A percentile compares a stretch with the other conserved stretches of the same genome.
phyloP scores from a whole-genome alignment of 2,888 invertebrate species.

The Pantelozetes paolii region DNA sequence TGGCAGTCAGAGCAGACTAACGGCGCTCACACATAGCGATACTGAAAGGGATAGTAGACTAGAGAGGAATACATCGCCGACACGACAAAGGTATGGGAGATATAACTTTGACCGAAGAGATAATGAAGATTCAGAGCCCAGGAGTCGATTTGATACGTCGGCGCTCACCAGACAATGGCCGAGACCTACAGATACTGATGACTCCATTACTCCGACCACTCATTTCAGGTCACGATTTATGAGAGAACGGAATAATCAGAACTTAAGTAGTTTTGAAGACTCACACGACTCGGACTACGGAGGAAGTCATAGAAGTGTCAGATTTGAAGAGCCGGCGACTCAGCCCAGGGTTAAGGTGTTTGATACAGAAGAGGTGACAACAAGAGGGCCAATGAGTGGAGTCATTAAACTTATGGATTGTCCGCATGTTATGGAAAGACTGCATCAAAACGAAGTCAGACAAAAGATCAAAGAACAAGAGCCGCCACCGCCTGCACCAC shows the following conservation, averaged over 20 bases:
- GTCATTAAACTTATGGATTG: constrained; percentile 81
- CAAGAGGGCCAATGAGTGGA: constrained; percentile 72
- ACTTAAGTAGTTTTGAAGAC: constrained; percentile 46
- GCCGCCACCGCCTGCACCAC: constrained; percentile 39
- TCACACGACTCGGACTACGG: constrained; percentile 24
- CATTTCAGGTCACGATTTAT: constrained; percentile 44
- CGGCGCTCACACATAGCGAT: constrained; percentile 27
- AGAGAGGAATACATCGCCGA: constrained; percentile 32
- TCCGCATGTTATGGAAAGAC: constrained; percentile 78
- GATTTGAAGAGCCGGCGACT: constrained; percentile 59
- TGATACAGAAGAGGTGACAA: constrained; percentile 84
- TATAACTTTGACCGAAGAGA: constrained; percentile 3
- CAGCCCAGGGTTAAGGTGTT: constrained; percentile 60
- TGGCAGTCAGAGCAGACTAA: constrained; percentile 24
- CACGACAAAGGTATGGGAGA: constrained; percentile 15
- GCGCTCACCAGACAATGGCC: constrained; percentile 60
- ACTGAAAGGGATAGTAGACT: constrained; percentile 35
- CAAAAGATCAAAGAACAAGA: constrained; percentile 61
- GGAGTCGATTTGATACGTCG: constrained; percentile 21
- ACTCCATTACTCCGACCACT: constrained; percentile 38
- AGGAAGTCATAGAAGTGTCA: constrained; percentile 57
- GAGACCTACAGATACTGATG: constrained; percentile 48
- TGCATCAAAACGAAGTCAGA: constrained; percentile 68
- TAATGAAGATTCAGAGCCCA: constrained; percentile 8
- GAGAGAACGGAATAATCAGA: constrained; percentile 42